Evolutionary conservation across 1,140 invertebrate species (phyloP).

Genomic region (Ceratosolen fusciceps): DNA sequence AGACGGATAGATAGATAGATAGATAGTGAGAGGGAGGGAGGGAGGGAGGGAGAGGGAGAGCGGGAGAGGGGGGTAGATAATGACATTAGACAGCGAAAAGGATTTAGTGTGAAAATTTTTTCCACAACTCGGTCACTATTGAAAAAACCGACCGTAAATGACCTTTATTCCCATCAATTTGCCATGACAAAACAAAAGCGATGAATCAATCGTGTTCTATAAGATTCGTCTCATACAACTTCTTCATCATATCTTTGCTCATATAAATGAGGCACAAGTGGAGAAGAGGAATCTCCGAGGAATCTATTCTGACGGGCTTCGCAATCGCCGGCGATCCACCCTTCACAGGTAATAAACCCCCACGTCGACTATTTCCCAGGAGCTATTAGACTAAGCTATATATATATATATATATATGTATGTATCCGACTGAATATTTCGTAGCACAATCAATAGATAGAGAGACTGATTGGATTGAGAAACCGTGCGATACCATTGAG

Average conservation of each 20-base stretch:
- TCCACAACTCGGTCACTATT: constrained; percentile 46
- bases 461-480: constrained; percentile 43
- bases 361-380: constrained; percentile 60
- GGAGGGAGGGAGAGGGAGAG: not conserved
- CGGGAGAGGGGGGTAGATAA: not conserved
- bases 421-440: constrained; percentile 65
- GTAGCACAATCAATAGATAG: constrained; percentile 38
- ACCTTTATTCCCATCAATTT: constrained; percentile 52
- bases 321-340: constrained; percentile 34
- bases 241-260: constrained; percentile 34
- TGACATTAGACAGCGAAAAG: constrained; percentile 41
- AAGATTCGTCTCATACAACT: constrained; percentile 47
- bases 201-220: constrained; percentile 52
- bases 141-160: constrained; percentile 64
- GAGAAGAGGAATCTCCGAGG: constrained; percentile 42
- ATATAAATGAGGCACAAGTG: not conserved
- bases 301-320: constrained; percentile 41
- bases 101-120: constrained; percentile 49
- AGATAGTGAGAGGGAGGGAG: constrained; percentile 1
- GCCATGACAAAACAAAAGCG: constrained; percentile 27
- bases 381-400: constrained; percentile 70
- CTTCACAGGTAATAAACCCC: constrained; percentile 54
- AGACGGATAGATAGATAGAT: not conserved
- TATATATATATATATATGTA: too few relatives aligned
- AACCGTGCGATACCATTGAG: constrained; percentile 6